phyloP scores from a whole-genome alignment of 2,797 vertebrate species.

The Mionectes olivaceus region DNA sequence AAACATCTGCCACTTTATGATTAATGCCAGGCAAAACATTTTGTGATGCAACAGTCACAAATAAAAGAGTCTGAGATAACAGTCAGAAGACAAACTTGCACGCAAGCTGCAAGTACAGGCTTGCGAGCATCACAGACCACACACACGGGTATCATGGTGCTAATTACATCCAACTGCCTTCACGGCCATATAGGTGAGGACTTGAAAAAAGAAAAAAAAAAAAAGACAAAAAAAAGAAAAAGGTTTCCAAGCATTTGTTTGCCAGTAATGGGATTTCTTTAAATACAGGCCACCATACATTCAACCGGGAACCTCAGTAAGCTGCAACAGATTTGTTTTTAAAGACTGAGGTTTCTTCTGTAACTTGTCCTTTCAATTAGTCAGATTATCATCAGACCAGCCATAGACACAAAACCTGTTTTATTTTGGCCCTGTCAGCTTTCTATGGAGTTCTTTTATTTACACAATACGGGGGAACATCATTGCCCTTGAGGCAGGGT shows the following conservation, averaged over 20 bases:
- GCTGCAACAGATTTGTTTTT: not conserved
- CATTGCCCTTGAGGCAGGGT: not conserved
- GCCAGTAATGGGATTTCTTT: not conserved
- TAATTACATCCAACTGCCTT: not conserved
- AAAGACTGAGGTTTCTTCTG: accelerated
- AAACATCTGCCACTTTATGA: not conserved
- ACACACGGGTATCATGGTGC: not conserved
- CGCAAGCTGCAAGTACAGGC: not conserved
- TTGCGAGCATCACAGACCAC: not conserved
- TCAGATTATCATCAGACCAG: slow-evolving; percentile 17
- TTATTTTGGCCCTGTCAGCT: slow-evolving; percentile 10
- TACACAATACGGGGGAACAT: not conserved
- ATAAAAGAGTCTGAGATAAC: not conserved
- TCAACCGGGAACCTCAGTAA: not conserved
- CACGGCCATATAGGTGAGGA: not conserved
- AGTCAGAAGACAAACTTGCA: not conserved
- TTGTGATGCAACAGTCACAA: not conserved
- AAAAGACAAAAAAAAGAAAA: not conserved
- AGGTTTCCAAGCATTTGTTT: not conserved
- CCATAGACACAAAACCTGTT: not conserved
- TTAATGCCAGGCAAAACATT: not conserved
- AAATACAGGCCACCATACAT: not conserved
- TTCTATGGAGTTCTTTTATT: not conserved
- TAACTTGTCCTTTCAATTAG: slow-evolving; percentile 2
- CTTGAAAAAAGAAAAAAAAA: not conserved